These are phyloP conservation scores for Penaeus indicus DNA, from an alignment of 1,140 invertebrate species.

Conservation along the genomic window DNA sequence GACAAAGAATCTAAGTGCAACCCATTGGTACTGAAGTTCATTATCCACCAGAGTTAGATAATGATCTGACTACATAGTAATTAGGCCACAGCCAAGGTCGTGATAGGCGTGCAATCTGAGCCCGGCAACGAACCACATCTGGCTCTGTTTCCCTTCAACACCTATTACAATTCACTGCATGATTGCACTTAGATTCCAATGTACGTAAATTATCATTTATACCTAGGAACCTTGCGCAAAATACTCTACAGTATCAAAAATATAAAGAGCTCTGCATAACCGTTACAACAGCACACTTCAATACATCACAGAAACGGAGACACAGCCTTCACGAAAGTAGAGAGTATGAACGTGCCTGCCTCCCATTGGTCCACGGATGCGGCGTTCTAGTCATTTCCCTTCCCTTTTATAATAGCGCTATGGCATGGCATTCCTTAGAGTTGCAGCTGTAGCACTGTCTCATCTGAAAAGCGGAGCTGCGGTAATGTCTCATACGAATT, in stretches of 20 bases:
- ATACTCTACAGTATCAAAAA: conserved; percentile 68
- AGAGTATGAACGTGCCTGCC: conserved; percentile 59
- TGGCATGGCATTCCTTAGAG: too few relatives aligned
- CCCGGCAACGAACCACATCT: neutral
- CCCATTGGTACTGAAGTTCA: conserved; percentile 16
- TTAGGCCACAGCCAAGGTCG: neutral
- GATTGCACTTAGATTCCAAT: conserved; percentile 53
- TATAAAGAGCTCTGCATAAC: conserved; percentile 67
- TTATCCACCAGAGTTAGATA: too few relatives aligned
- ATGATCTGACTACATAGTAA: too few relatives aligned
- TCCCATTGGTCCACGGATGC: conserved; percentile 40
- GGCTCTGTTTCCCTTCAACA: neutral
- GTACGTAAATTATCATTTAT: conserved; percentile 62
- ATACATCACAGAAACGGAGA: conserved; percentile 67
- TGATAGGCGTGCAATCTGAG: neutral
- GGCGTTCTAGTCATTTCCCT: neutral
- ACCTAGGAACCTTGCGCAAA: conserved; percentile 67
- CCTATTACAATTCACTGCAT: conserved; percentile 33
- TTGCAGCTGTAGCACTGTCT: too few relatives aligned
- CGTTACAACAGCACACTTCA: conserved; percentile 67
- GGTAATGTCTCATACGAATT: too few relatives aligned
- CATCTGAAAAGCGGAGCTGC: too few relatives aligned
- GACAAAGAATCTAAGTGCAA: conserved; percentile 56
- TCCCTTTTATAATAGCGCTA: too few relatives aligned
- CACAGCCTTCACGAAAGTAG: conserved; percentile 67